Percentiles rank a stretch among this genome's conserved stretches.
These are phyloP conservation scores for Orius laevigatus DNA, from an alignment of 1,140 invertebrate genomes.

Conservation along the genomic window DNA sequence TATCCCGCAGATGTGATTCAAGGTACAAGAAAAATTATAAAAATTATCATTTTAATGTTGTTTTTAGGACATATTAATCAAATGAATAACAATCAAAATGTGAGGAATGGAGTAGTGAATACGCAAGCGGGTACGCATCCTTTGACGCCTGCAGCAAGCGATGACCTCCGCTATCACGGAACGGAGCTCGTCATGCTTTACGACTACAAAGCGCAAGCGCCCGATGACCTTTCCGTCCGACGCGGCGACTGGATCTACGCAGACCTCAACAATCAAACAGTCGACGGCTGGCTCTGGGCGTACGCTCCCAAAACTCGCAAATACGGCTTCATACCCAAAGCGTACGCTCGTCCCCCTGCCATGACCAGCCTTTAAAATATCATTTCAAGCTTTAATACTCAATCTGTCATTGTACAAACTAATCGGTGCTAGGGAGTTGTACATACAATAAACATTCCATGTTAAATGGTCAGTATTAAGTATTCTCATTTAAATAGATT, in stretches of 20 bases:
- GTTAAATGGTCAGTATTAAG: slow-evolving; percentile 1
- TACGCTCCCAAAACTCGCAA: slow-evolving; percentile 81
- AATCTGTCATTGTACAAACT: neutral
- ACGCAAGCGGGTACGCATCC: slow-evolving; percentile 20
- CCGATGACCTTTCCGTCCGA: slow-evolving; percentile 75
- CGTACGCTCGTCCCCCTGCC: slow-evolving; percentile 79
- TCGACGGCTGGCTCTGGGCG: slow-evolving; percentile 89
- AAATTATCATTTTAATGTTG: slow-evolving; percentile 6
- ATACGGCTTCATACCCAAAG: slow-evolving; percentile 89
- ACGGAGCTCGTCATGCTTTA: slow-evolving; percentile 86
- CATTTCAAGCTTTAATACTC: neutral
- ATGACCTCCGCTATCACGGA: slow-evolving; percentile 56
- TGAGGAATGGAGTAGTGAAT: slow-evolving; percentile 13
- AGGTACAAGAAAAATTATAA: slow-evolving; percentile 29
- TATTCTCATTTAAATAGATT: slow-evolving; percentile 2
- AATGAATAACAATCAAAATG: slow-evolving; percentile 23
- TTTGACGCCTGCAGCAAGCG: slow-evolving; percentile 23
- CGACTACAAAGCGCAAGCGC: slow-evolving; percentile 87
- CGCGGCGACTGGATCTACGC: slow-evolving; percentile 90
- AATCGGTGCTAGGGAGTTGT: too few species aligned
- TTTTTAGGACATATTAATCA: slow-evolving; percentile 30
- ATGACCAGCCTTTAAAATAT: slow-evolving; percentile 62
- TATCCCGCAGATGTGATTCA: slow-evolving; percentile 74
- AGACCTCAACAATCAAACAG: slow-evolving; percentile 79
- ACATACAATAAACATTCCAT: neutral